Percentiles rank a stretch among this genome's conserved stretches.
Conservation (phyloP, 2,888 invertebrate species). For the Boloria selene region DNA sequence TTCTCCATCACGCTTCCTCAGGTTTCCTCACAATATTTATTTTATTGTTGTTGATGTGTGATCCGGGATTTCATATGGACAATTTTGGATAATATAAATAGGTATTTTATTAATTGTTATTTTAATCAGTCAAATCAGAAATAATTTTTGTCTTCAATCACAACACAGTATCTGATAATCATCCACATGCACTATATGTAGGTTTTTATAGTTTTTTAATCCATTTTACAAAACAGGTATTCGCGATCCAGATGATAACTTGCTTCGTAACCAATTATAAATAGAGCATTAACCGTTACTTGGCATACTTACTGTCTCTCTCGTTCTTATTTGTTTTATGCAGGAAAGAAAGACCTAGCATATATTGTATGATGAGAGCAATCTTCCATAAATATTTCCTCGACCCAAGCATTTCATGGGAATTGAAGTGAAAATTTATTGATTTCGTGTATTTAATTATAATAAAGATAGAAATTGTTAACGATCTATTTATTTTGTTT, state of each 20-base stretch:
- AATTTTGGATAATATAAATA: too few relatives aligned
- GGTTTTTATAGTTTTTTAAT: background rate
- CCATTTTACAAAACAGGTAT: conserved; percentile 37
- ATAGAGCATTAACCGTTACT: conserved; percentile 71
- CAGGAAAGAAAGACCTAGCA: conserved; percentile 3
- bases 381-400: conserved; percentile 34
- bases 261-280: conserved; percentile 69
- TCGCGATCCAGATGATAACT: conserved; percentile 57
- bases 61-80: too few relatives aligned
- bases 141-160: too few relatives aligned
- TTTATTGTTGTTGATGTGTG: too few relatives aligned
- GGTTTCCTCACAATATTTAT: too few relatives aligned
- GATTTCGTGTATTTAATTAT: background rate
- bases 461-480: too few relatives aligned
- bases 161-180: too few relatives aligned
- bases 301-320: conserved; percentile 33
- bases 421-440: background rate
- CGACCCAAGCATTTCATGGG: conserved; percentile 1
- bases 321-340: conserved; percentile 5
- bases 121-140: too few relatives aligned
- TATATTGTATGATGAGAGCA: conserved; percentile 10
- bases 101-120: too few relatives aligned
- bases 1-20: too few relatives aligned
- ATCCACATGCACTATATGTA: background rate
- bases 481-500: too few relatives aligned